Evolutionary conservation across 2,797 vertebrate genomes (phyloP).

Genomic region (Scleropages formosus): DNA sequence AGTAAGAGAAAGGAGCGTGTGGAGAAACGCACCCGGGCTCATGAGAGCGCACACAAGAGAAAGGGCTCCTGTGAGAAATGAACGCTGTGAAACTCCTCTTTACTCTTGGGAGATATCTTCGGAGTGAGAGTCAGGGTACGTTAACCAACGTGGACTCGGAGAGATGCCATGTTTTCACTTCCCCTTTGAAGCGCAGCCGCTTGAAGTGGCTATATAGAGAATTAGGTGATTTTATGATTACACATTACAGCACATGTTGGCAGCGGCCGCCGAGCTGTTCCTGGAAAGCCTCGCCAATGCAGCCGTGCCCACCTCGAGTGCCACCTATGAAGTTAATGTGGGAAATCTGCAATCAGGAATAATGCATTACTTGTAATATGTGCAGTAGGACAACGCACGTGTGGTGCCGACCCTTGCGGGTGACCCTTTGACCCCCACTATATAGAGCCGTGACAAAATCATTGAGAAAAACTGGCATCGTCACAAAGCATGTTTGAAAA

Average conservation of each 20-base stretch:
- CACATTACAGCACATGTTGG: slow-evolving; percentile 57
- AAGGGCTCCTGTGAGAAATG: neutral
- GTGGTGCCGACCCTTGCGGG: too few species aligned
- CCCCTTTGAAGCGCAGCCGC: slow-evolving; percentile 63
- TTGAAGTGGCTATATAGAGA: slow-evolving; percentile 54
- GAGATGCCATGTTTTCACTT: slow-evolving; percentile 33
- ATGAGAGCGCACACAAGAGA: neutral
- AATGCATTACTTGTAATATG: neutral
- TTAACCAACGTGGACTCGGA: slow-evolving; percentile 36
- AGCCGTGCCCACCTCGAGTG: too few species aligned
- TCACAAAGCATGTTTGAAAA: too few species aligned
- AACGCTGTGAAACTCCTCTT: slow-evolving; percentile 19
- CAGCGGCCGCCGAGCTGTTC: neutral
- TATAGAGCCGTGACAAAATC: too few species aligned
- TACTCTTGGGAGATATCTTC: slow-evolving; percentile 55
- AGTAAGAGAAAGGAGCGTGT: neutral
- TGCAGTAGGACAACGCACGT: too few species aligned
- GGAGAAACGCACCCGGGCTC: neutral
- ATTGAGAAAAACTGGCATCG: too few species aligned
- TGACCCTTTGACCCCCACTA: too few species aligned
- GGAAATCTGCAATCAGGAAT: neutral
- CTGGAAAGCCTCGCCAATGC: too few species aligned
- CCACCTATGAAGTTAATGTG: too few species aligned
- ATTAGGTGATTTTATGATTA: slow-evolving; percentile 57
- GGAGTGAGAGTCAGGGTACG: slow-evolving; percentile 46